These are phyloP conservation scores for Myiothlypis chrysogaster DNA, from an alignment of 2,797 vertebrate genomes.

Conservation along the genomic window DNA sequence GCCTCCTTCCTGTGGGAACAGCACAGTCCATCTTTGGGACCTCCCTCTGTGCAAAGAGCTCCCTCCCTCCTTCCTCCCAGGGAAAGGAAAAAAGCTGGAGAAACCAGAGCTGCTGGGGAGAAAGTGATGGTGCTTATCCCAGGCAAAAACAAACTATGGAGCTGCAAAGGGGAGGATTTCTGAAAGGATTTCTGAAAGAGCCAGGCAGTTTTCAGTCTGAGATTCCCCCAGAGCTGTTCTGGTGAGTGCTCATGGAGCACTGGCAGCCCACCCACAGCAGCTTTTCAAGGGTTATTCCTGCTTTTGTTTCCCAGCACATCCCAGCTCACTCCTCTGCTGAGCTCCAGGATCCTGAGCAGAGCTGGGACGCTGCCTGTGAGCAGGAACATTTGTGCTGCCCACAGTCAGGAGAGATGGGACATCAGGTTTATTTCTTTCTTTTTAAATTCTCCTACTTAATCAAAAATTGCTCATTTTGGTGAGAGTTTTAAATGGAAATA, in stretches of 20 bases:
- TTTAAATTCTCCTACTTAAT: background rate
- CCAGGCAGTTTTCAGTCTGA: background rate
- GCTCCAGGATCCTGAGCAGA: background rate
- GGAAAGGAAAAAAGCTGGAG: background rate
- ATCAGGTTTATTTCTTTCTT: fast-evolving
- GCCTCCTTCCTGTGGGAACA: background rate
- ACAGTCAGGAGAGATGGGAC: background rate
- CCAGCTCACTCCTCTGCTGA: background rate
- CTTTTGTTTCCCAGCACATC: background rate
- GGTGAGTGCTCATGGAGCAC: background rate
- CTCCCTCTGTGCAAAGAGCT: background rate
- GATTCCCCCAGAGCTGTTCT: background rate
- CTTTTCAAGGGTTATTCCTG: background rate
- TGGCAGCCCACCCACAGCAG: background rate
- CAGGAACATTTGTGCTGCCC: background rate
- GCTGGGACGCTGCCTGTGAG: background rate
- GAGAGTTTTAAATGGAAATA: background rate
- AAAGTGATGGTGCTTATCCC: background rate
- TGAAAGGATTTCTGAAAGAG: background rate
- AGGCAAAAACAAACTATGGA: background rate
- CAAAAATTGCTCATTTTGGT: background rate
- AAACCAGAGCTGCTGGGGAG: background rate
- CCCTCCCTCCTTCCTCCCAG: background rate
- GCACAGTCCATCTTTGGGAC: background rate
- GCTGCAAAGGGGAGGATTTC: background rate